These are phyloP conservation scores for Ahaetulla prasina DNA, from an alignment of 2,113 vertebrate genomes.

Conservation along the genomic window DNA sequence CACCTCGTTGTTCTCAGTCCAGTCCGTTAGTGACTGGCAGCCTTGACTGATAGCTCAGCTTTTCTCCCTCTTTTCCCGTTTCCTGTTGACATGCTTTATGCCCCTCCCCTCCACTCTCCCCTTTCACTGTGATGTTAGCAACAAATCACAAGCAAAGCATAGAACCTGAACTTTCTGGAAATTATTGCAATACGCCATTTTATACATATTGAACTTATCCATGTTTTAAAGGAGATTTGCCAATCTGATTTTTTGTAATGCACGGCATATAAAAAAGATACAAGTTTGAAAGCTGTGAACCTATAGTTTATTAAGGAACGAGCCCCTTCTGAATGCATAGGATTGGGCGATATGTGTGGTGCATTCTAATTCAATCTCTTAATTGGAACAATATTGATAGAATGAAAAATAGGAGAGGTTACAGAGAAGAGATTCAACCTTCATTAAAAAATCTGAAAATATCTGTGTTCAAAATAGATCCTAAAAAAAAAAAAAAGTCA, in stretches of 20 bases:
- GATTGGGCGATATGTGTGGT: not conserved
- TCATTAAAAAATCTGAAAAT: not conserved
- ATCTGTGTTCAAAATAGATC: not conserved
- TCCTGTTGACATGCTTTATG: slow-evolving; percentile 61
- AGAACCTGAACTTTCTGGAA: slow-evolving; percentile 54
- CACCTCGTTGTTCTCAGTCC: slow-evolving; percentile 94
- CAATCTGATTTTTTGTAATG: not conserved
- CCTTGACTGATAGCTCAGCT: slow-evolving; percentile 82
- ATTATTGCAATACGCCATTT: slow-evolving; percentile 26
- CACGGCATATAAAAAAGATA: not conserved
- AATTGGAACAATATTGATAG: not conserved
- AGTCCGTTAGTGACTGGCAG: slow-evolving; percentile 82
- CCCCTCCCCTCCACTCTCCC: slow-evolving; percentile 50
- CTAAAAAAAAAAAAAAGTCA: not conserved
- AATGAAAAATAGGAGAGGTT: not conserved
- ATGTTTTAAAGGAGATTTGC: not conserved
- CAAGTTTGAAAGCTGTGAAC: not conserved
- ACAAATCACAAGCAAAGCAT: slow-evolving; percentile 58
- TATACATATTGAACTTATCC: not conserved
- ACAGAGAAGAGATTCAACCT: not conserved
- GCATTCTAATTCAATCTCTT: not conserved
- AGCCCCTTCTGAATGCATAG: not conserved
- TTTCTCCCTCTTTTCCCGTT: slow-evolving; percentile 68
- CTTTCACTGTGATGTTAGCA: slow-evolving; percentile 58
- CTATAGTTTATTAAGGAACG: not conserved